Base-by-base conservation (phyloP, 1,140 invertebrate genomes). In the Monochamus saltuarius region DNA sequence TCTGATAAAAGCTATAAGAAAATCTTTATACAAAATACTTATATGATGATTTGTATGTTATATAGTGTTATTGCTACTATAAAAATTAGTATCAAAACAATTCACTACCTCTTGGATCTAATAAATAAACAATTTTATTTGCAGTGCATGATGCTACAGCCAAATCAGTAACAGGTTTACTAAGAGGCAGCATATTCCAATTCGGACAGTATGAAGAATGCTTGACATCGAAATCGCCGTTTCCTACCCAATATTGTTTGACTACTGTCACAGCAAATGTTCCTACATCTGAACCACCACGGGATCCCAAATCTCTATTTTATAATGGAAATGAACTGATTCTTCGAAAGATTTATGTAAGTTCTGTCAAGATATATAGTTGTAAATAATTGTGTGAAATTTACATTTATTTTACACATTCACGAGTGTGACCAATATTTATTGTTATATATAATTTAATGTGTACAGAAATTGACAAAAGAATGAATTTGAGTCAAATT, bases 171-270 rank as follows among this genome's bases (percentile, higher is more conserved):
- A 76, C 78, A 39, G 84, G 84, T 3, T 64, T 84, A 4, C 65
- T 85, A 0, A 78, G 74, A 17, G 84, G 82, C 0, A 82, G 80
- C 49, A 78, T 77, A 0, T 83, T 78, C 62, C 80, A 85, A 22
- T 75, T 86, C 7, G 84, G 84, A 1, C 84, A 85, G 66, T 85
- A 82, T 62, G 83, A 86, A 61, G 81, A 86, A 65, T 85, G 84
- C 46, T 67, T 85, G 9, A 62, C 70, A 7, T 75, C 73, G 1
- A 72, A 80, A 19, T 68, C 73, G 4, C 78, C 78, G 1, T 74
- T 83, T 34, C 72, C 71, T 10, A 78, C 77, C 0, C 80, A 83
- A 67, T 83, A 83, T 66, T 84, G 82, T 63, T 61, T 83, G 7
- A 77, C 78, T 3, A 77, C 80, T 9, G 71, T 82, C 19, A 8